Conservation (phyloP, 2,113 vertebrate genomes). For the Hemichromis elongatus region DNA sequence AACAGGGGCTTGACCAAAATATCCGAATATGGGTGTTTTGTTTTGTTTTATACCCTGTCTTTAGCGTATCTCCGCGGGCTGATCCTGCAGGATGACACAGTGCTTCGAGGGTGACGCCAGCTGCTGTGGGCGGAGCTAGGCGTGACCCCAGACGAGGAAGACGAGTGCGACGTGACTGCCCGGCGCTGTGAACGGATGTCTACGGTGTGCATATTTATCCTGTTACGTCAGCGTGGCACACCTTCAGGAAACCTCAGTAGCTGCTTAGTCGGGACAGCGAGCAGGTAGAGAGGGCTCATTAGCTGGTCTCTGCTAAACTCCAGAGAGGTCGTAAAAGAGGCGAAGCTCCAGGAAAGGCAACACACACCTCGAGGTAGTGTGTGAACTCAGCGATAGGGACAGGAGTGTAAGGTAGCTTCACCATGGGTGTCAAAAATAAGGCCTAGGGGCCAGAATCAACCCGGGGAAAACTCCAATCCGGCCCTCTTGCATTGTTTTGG, state of each 20-base stretch:
- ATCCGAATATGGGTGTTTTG: not conserved
- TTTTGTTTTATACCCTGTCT: not conserved
- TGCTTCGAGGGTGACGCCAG: not conserved
- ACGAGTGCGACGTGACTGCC: conserved; percentile 64
- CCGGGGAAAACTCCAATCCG: not conserved
- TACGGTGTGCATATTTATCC: not conserved
- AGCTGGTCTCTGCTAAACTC: not conserved
- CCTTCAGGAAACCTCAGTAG: not conserved
- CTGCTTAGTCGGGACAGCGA: not conserved
- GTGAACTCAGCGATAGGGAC: not conserved
- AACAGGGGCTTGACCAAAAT: not conserved
- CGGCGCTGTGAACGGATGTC: not conserved
- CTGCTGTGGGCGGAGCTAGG: not conserved
- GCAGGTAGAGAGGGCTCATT: not conserved
- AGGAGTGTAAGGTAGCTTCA: not conserved
- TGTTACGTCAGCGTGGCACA: not conserved
- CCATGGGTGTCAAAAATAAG: not conserved
- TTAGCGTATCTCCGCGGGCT: not conserved
- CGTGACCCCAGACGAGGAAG: conserved; percentile 15
- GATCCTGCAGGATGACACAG: not conserved
- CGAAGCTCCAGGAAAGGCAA: not conserved
- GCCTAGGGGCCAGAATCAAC: not conserved
- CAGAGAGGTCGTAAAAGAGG: not conserved
- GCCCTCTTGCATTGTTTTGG: not conserved
- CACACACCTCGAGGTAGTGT: not conserved